Evolutionary conservation across 2,888 invertebrate species (phyloP), one percentile per base, ranked within the genome.

Genomic region (Dasypogon diadema): DNA sequence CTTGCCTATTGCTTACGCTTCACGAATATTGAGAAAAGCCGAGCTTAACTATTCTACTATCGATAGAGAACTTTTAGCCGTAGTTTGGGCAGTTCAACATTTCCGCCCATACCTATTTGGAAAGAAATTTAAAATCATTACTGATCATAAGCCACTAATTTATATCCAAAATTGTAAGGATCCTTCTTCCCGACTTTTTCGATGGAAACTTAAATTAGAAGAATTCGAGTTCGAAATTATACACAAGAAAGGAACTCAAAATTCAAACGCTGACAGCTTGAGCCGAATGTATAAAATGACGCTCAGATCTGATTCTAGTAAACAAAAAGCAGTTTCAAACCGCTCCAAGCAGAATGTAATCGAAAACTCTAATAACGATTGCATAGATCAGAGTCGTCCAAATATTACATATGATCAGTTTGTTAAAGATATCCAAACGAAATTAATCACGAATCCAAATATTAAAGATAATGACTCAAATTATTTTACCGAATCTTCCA

Each of bases 131-230:
- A 79, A 72, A 37, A 77, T 82, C 1, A 75, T 80, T 4, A 82
- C 81, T 0, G 82, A 83, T 63, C 82, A 83, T 72, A 79, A 80
- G 72, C 80, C 81, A 1, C 75, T 83, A 1, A 60, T 77, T 30
- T 81, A 80, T 80, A 60, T 80, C n/a, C 75, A 77, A 37, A 79
- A 77, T 21, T 14, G 79, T 0, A 81, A 80, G 56, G 81, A 81
- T 42, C 78, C 79, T 2, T 79, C 76, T 21, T 78, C 80, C 0
- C 76, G 80, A 54, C 60, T 84, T 3, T 75, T 80, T 10, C 73
- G 81, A 22, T 82, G 81, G 81, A 56, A 80, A 46, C 75, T 82
- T 12, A 80, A 80, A 76, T 76, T 82, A 54, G 54, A 54, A 16
- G 6, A 54, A 14, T 54, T 54, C 12, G 54, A 54, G 6, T 54